phyloP scores from a whole-genome alignment of 2,888 invertebrate genomes.

The Zele albiditarsus region DNA sequence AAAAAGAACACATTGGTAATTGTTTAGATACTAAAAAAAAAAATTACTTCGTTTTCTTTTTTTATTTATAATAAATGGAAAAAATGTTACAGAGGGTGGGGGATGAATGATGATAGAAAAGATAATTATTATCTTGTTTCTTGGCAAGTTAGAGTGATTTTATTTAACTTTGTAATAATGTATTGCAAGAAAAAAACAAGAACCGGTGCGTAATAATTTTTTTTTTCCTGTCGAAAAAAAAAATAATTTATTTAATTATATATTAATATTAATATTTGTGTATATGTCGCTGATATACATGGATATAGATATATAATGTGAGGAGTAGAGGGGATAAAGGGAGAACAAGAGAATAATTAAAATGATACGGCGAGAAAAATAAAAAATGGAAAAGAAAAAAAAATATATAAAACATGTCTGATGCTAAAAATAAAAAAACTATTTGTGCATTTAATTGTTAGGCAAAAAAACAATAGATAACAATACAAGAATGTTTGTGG shows the following conservation, averaged over 20 bases:
- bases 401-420: slow-evolving; percentile 13
- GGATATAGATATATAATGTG: neutral
- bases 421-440: neutral
- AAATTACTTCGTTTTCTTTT: neutral
- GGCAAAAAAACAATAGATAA: slow-evolving; percentile 38
- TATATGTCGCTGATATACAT: neutral
- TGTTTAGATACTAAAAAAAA: neutral
- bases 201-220: neutral
- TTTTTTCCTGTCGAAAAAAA: neutral
- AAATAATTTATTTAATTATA: neutral
- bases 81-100: neutral
- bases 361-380: neutral
- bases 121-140: neutral
- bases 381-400: neutral
- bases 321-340: no score
- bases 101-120: neutral
- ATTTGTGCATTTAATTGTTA: slow-evolving; percentile 58
- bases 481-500: slow-evolving; percentile 41
- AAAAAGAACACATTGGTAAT: neutral
- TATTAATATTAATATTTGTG: neutral
- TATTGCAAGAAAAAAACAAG: neutral
- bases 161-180: neutral
- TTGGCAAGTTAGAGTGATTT: neutral
- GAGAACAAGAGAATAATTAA: neutral
- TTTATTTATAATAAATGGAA: neutral